These are phyloP conservation scores for Emmelina monodactyla DNA, from an alignment of 2,888 invertebrate genomes.

Conservation along the genomic window DNA sequence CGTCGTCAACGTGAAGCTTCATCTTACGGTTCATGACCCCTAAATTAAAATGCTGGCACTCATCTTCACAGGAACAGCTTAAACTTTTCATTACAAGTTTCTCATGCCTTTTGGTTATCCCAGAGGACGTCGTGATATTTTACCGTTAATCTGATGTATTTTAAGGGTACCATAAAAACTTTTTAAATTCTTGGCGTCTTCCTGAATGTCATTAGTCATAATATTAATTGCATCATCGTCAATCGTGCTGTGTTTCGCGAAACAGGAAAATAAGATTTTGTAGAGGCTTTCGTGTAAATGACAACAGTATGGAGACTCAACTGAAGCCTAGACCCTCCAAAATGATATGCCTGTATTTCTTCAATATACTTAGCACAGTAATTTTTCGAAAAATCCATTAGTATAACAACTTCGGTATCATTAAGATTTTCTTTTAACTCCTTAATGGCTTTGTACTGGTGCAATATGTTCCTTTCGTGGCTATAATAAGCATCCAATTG, in stretches of 20 bases:
- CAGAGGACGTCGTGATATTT: too few relatives aligned
- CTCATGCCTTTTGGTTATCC: background rate
- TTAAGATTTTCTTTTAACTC: constrained; percentile 12
- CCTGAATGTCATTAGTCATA: constrained; percentile 15
- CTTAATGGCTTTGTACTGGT: constrained; percentile 17
- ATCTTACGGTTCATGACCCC: constrained; percentile 6
- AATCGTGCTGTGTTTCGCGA: constrained; percentile 21
- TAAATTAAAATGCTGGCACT: constrained; percentile 15
- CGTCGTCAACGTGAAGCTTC: constrained; percentile 8
- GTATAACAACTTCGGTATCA: constrained; percentile 14
- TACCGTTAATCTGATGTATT: background rate
- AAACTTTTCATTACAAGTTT: constrained; percentile 20
- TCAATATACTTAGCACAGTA: constrained; percentile 21
- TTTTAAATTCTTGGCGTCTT: constrained; percentile 13
- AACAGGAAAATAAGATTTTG: constrained; percentile 20
- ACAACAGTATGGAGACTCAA: constrained; percentile 29
- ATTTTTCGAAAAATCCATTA: constrained; percentile 31
- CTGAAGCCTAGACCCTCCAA: constrained; percentile 24
- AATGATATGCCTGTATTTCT: constrained; percentile 31
- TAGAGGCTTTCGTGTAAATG: constrained; percentile 19
- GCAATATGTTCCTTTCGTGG: constrained; percentile 8
- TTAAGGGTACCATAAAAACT: background rate
- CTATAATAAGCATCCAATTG: constrained; percentile 8
- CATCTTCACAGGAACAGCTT: constrained; percentile 10
- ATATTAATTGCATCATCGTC: constrained; percentile 17